Evolutionary conservation across 2,113 vertebrate species (phyloP), one percentile per base, ranked within the genome.

Genomic region (Capreolus pygargus): DNA sequence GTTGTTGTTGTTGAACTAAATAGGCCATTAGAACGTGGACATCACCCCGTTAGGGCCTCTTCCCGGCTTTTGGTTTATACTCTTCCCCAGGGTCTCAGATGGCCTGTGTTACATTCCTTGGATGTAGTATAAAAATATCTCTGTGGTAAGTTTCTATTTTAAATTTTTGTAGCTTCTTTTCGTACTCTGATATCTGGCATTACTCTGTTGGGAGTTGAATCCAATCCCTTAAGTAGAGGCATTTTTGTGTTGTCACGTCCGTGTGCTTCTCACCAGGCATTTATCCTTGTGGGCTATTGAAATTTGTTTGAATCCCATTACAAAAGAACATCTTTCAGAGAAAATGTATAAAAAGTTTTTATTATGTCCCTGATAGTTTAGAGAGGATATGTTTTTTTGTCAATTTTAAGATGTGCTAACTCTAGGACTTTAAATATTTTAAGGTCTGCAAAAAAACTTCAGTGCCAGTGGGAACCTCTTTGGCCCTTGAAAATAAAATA

Each of bases 351-450:
- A 25, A 30, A 36, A 25, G 19, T 81, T 86, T 64, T 52, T 60
- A 88, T 57, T 64, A 55, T 88, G n/a, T 10, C 30, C n/a, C 28
- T 91, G 61, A 3, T 30, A 39, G 36, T 76, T 47, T 52, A 27
- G 50, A 89, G 61, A 91, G 12, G 11, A 84, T 87, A 39, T 6
- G 10, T 79, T 92, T 94, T 92, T 95, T 83, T 81, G 57, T 97
- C 64, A 64, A 79, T 36, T 89, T 78, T 93, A 94, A 82, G 47
- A 52, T 27, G 9, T 36, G 1, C 39, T 47, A 70, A 43, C 30
- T 95, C 84, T 87, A 23, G 28, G 30, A 85, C 58, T 89, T 88
- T 67, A 64, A 85, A 19, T 88, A 93, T 90, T 85, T 97, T 94
- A 86, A 88, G 30, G 12, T 67, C 70, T 90, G 95, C 25, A 76